Percentiles rank a stretch among this genome's conserved stretches.
Evolutionary conservation across 2,888 invertebrate genomes (phyloP).

Genomic region (Drosophila stalkeri): DNA sequence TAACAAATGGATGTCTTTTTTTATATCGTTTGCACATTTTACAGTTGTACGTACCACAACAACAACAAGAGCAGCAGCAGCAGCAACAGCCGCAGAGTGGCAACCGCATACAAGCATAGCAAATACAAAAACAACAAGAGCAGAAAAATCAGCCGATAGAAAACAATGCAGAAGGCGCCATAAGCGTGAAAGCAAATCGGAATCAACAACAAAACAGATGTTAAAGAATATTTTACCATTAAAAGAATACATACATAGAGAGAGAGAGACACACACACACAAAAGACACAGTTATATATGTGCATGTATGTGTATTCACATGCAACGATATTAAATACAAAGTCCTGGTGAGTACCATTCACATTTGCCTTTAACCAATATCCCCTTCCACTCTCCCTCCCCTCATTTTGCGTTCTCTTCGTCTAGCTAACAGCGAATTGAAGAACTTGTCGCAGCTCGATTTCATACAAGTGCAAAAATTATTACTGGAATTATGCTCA

Average conservation of each 20-base stretch:
- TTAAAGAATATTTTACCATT: conserved; percentile 10
- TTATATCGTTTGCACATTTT: conserved; percentile 60
- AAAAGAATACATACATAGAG: background rate
- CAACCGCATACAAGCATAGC: conserved; percentile 36
- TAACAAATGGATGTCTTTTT: conserved; percentile 35
- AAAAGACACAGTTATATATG: background rate
- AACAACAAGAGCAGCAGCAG: conserved; percentile 20
- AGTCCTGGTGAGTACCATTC: conserved; percentile 43
- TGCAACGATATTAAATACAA: conserved; percentile 21
- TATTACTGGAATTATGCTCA: background rate
- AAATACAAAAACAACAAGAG: conserved; percentile 24
- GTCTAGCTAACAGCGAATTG: conserved; percentile 2
- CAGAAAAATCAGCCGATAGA: conserved; percentile 38
- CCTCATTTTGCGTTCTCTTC: background rate
- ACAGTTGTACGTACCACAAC: conserved; percentile 50
- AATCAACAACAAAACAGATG: conserved; percentile 22
- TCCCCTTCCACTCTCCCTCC: background rate
- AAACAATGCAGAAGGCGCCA: conserved; percentile 42
- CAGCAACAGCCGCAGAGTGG: conserved; percentile 32
- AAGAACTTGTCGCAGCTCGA: background rate
- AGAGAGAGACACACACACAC: background rate
- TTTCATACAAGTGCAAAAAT: background rate
- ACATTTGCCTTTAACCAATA: background rate
- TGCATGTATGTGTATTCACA: conserved; percentile 12
- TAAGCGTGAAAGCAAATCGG: conserved; percentile 35